These are phyloP conservation scores for Epizoanthus rinbou DNA, from an alignment of 92 coral and sea anemone genomes.

Conservation along the genomic window DNA sequence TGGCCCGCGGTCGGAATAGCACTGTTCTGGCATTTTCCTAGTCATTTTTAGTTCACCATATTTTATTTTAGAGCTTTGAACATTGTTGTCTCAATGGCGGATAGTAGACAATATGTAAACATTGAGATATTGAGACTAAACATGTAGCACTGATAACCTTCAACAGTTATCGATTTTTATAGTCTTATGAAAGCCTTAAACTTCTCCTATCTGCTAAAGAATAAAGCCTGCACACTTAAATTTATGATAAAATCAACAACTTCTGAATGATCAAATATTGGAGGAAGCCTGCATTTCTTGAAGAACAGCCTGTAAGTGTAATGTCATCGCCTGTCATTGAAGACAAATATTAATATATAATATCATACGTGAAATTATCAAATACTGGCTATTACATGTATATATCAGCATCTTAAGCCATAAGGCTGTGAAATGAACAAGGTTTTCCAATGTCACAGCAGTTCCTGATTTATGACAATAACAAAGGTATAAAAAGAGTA, in stretches of 20 bases:
- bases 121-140: conserved; percentile 5
- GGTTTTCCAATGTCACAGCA: neutral
- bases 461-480: neutral
- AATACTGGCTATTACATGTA: neutral
- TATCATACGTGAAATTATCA: neutral
- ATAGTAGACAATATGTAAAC: neutral
- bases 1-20: neutral
- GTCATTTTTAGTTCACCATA: neutral
- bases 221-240: too few species aligned
- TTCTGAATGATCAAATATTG: too few species aligned
- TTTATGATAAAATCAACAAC: too few species aligned
- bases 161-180: too few species aligned
- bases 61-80: neutral
- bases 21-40: neutral
- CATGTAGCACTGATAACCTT: neutral
- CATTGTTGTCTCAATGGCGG: neutral
- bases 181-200: too few species aligned
- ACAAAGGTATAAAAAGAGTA: neutral
- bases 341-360: neutral
- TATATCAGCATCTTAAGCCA: too few species aligned
- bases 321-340: too few species aligned
- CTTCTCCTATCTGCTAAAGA: too few species aligned
- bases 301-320: too few species aligned
- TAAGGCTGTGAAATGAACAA: neutral
- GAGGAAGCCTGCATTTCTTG: too few species aligned